Percentiles rank a stretch among this genome's conserved stretches.
These are phyloP conservation scores for Caenorhabditis sp. DNA, from an alignment of 2,888 invertebrate genomes.

Conservation along the genomic window DNA sequence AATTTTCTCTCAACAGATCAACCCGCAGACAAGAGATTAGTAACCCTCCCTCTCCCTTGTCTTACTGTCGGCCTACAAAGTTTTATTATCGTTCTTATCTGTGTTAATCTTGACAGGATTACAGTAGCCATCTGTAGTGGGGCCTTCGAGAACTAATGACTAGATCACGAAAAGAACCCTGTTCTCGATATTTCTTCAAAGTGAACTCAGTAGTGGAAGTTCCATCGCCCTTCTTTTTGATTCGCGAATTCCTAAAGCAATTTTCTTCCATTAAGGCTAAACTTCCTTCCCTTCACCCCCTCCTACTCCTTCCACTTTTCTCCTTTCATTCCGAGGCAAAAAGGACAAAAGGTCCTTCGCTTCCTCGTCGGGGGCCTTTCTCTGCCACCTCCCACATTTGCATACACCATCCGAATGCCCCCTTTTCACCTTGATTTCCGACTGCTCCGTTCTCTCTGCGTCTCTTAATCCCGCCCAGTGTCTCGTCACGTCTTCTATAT, in stretches of 20 bases:
- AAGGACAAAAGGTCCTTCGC: slow-evolving; percentile 48
- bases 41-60: no score
- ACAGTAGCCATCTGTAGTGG: no score
- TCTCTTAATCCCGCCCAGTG: slow-evolving; percentile 23
- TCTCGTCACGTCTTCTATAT: slow-evolving; percentile 20
- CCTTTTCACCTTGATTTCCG: slow-evolving; percentile 58
- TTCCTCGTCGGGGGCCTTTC: slow-evolving; percentile 23
- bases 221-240: neutral
- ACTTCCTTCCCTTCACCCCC: neutral
- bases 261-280: slow-evolving; percentile 28
- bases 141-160: no score
- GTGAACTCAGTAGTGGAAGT: neutral
- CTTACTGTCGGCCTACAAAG: no score
- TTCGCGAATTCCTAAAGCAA: slow-evolving; percentile 25
- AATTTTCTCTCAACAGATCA: no score
- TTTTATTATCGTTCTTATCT: no score
- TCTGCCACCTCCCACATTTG: slow-evolving; percentile 42
- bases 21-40: no score
- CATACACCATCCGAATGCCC: slow-evolving; percentile 24
- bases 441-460: slow-evolving; percentile 34
- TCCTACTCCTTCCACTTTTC: slow-evolving; percentile 12
- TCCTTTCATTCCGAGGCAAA: slow-evolving; percentile 13
- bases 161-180: no score
- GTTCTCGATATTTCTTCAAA: no score
- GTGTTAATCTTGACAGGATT: no score